Percentiles rank a stretch among this genome's conserved stretches.
phyloP scores from a whole-genome alignment of 2,797 vertebrate species.

The Amazonetta brasiliensis region DNA sequence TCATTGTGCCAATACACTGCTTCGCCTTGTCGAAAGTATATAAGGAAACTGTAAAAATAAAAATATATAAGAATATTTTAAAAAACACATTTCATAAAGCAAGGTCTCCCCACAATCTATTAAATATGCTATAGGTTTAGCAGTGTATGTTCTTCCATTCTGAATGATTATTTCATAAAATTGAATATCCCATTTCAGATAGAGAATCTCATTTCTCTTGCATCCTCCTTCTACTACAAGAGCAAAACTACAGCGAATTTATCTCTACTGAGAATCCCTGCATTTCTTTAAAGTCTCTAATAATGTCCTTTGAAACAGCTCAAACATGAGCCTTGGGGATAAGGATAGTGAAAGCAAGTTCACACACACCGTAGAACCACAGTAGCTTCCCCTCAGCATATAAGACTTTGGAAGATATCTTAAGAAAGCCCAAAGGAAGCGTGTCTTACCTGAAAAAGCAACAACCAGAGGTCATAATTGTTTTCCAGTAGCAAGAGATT shows the following conservation, averaged over 20 bases:
- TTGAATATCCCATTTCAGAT: neutral
- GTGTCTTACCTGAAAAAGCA: neutral
- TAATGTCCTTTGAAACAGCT: neutral
- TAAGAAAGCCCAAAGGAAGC: neutral
- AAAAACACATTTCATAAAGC: neutral
- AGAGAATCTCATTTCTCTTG: neutral
- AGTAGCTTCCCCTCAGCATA: neutral
- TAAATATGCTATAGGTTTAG: accelerated
- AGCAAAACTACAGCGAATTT: neutral
- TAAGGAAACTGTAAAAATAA: constrained; percentile 78
- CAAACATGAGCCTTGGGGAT: neutral
- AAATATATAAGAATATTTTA: too few species aligned
- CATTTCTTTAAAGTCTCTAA: neutral
- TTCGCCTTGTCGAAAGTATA: constrained; percentile 92
- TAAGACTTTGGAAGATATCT: neutral
- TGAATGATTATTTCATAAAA: neutral
- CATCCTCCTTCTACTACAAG: neutral
- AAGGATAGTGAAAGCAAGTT: neutral
- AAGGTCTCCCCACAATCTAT: accelerated
- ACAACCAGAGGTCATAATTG: neutral
- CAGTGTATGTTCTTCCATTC: accelerated
- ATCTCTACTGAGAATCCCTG: neutral
- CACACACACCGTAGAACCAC: neutral
- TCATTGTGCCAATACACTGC: constrained; percentile 92
- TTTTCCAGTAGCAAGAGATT: neutral